Base-by-base conservation (phyloP, 2,797 vertebrate genomes). In the Nyctibius grandis region DNA sequence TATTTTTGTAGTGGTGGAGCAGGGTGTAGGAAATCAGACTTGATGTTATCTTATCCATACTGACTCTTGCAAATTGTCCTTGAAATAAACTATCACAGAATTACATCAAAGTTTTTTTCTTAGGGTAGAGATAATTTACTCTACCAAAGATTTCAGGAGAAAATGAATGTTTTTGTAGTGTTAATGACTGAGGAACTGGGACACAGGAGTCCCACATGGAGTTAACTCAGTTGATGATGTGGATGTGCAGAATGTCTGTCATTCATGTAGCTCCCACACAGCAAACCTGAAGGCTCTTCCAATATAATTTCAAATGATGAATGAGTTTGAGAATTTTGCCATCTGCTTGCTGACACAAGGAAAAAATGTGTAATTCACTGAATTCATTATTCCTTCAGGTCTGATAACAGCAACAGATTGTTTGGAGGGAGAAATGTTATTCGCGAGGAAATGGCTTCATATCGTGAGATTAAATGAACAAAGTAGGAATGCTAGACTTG, bases 281-380 rank as follows among this genome's bases (percentile, higher is more conserved):
- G 77, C 36, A 84, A 83, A 95, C 83, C 61, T 68, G 92, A 85
- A 89, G 73, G 44, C 31, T 91, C 50, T 92, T 95, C 76, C 94
- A 93, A 78, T 91, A 88, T 90, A 93, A 93, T 95, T 92, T 95
- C 84, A 91, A 94, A 94, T 95, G 94, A 95, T 96, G 96, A 93
- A 97, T 96, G 96, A 94, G 93, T 93, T 93, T 88, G 40, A 93
- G 94, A 95, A 94, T 95, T 96, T 90, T 95, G 70, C 93, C 96
- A 97, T 95, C 96, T 97, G 96, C 85, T 96, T 96, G 95, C 95
- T 96, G 96, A 96, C 94, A 93, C 42, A 90, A 69, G 85, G 48
- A 96, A 95, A 96, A 96, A 96, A 94, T 56, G 61, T 90, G 44
- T 94, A 95, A 96, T 91, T 95, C 89, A 69, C 83, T 79, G 95